Base-by-base conservation (phyloP, 2,888 invertebrate genomes). In the Drosophila mimetica region DNA sequence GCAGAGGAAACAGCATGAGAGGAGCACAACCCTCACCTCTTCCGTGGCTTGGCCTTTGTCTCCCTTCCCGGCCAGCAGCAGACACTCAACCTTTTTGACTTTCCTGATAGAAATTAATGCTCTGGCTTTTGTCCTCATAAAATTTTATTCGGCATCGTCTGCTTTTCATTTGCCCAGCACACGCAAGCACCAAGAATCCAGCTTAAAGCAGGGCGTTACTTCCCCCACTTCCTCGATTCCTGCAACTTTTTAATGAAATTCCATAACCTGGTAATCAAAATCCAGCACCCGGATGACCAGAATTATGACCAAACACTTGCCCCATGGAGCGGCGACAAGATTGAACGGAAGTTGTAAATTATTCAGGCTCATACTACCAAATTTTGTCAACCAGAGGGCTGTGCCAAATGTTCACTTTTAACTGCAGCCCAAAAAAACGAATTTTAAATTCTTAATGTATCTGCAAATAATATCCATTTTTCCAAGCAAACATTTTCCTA, bases 191-290 rank as follows among this genome's bases (percentile, higher is more conserved):
- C 22, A 13, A n/a, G 52, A 48, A 22, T 14, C 32, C 37, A 28
- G 51, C 63, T 46, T 78, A n/a, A 78, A 72, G 34, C 72, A 25
- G 47, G 37, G 32, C 37, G n/a, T 36, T 13, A 25, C n/a, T 30
- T 25, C 39, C 30, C 54, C 47, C 32, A 36, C 36, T 32, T 47
- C 6, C n/a, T n/a, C 30, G 52, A 13, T 28, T 25, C 41, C 46
- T 47, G 65, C 47, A 61, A 60, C 48, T 55, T 81, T 71, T 65
- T 81, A 85, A 85, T 86, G 77, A 86, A 83, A 86, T 83, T 83
- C 86, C 82, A 63, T 71, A 71, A 75, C 18, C 61, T 51, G 74
- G 76, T 75, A 83, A 78, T 80, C 71, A 78, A 63, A 80, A 75
- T 76, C 71, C 78, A 70, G 76, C 71, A 65, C 46, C 71, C 52